phyloP scores from a whole-genome alignment of 2,113 vertebrate species.

The Chaenocephalus aceratus region DNA sequence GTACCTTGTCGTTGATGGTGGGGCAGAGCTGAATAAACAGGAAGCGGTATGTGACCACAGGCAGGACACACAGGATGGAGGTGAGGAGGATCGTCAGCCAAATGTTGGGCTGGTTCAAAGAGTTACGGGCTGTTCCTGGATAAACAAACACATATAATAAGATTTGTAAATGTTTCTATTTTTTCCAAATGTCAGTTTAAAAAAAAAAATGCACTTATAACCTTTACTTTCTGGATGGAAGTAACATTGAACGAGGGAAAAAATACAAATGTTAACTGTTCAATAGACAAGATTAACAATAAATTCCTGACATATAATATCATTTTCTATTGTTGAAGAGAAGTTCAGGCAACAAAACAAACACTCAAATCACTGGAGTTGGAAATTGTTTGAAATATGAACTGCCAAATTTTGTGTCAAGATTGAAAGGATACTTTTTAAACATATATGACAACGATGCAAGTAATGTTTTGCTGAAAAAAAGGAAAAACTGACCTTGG shows the following conservation, averaged over 20 bases:
- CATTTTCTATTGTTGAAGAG: too few relatives aligned
- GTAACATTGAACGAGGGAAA: too few relatives aligned
- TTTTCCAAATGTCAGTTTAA: too few relatives aligned
- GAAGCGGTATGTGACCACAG: slow-evolving; percentile 88
- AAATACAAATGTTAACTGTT: too few relatives aligned
- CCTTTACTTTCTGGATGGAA: too few relatives aligned
- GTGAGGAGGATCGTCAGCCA: slow-evolving; percentile 92
- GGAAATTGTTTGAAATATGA: background rate
- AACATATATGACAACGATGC: background rate
- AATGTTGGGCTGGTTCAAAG: slow-evolving; percentile 86
- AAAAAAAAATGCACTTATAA: too few relatives aligned
- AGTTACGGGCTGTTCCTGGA: slow-evolving; percentile 90
- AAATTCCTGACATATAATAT: too few relatives aligned
- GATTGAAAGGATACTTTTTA: background rate
- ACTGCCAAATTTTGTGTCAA: background rate
- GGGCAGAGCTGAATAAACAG: slow-evolving; percentile 87
- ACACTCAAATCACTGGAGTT: too few relatives aligned
- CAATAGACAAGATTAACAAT: too few relatives aligned
- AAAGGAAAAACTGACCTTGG: too few relatives aligned
- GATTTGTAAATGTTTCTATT: background rate
- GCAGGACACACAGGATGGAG: slow-evolving; percentile 89
- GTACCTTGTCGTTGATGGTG: slow-evolving; percentile 89
- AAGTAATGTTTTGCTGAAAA: background rate
- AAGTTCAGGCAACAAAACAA: too few relatives aligned
- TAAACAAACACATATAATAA: slow-evolving; percentile 22